Evolutionary conservation across 2,113 vertebrate genomes (phyloP).

Genomic region (Penelope pileata): DNA sequence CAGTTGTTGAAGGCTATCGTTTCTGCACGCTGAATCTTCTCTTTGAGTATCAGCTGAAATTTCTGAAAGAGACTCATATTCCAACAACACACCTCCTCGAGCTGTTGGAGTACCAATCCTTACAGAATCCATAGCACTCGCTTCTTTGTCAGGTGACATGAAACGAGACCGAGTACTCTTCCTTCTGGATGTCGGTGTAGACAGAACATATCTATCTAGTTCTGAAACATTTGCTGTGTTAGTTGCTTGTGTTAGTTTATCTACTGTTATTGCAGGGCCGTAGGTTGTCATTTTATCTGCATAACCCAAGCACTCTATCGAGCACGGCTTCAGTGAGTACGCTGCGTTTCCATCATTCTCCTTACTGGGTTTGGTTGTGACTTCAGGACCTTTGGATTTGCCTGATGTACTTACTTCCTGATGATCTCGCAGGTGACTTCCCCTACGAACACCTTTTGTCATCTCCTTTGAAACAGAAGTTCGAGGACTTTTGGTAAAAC

Average conservation of each 20-base stretch:
- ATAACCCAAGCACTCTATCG: not conserved
- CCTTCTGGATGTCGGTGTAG: not conserved
- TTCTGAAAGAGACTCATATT: not conserved
- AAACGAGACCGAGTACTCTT: not conserved
- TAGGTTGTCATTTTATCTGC: rapidly evolving
- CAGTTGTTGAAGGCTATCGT: rapidly evolving
- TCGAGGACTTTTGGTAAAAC: not conserved
- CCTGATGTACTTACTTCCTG: not conserved
- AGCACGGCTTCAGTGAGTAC: not conserved
- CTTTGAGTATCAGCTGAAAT: not conserved
- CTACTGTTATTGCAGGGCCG: rapidly evolving
- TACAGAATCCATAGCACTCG: not conserved
- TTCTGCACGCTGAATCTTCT: not conserved
- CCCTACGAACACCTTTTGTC: rapidly evolving
- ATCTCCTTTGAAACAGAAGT: not conserved
- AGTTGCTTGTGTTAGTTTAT: not conserved
- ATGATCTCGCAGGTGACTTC: not conserved
- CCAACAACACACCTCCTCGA: rapidly evolving
- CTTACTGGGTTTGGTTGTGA: not conserved
- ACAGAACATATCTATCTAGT: rapidly evolving
- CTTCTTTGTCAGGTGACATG: rapidly evolving
- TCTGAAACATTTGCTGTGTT: rapidly evolving
- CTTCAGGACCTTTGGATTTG: not conserved
- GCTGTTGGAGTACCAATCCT: not conserved
- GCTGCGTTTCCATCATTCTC: not conserved